Evolutionary conservation across 1,140 invertebrate genomes (phyloP).

Genomic region (Nephotettix cincticeps): DNA sequence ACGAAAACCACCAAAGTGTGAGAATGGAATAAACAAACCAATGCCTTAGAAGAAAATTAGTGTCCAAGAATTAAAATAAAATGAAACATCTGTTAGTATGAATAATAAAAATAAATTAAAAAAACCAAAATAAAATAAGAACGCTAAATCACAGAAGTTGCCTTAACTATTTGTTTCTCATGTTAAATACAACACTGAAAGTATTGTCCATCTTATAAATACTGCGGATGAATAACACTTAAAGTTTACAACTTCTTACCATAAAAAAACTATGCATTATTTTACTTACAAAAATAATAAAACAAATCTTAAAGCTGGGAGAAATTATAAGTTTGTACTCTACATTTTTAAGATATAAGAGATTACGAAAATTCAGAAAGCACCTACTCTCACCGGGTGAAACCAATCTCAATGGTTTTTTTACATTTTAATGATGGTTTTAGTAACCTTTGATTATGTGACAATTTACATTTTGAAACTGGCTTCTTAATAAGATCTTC

Average conservation of each 20-base stretch:
- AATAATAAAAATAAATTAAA: slow-evolving; percentile 1
- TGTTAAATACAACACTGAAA: neutral
- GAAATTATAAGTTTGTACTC: slow-evolving; percentile 2
- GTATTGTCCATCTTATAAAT: slow-evolving; percentile 11
- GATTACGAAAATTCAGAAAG: slow-evolving; percentile 9
- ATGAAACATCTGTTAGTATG: slow-evolving; percentile 1
- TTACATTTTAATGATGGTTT: neutral
- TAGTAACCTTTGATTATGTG: too few species aligned
- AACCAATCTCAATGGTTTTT: neutral
- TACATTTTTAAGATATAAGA: neutral
- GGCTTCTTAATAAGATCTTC: too few species aligned
- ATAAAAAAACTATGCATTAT: neutral
- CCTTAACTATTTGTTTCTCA: slow-evolving; percentile 15
- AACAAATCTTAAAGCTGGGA: slow-evolving; percentile 22
- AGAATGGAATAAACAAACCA: neutral
- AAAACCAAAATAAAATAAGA: neutral
- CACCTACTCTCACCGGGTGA: neutral
- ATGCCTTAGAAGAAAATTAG: neutral
- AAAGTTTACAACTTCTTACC: neutral
- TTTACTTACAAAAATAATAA: slow-evolving; percentile 14
- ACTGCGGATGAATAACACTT: neutral
- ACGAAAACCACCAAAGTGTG: neutral
- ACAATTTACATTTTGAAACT: too few species aligned
- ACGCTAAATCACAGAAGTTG: slow-evolving; percentile 18
- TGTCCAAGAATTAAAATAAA: slow-evolving; percentile 2